A percentile compares a stretch with the other conserved stretches of the same genome.
Evolutionary conservation across 1,140 invertebrate genomes (phyloP).

Genomic region (Pristionchus pacificus): DNA sequence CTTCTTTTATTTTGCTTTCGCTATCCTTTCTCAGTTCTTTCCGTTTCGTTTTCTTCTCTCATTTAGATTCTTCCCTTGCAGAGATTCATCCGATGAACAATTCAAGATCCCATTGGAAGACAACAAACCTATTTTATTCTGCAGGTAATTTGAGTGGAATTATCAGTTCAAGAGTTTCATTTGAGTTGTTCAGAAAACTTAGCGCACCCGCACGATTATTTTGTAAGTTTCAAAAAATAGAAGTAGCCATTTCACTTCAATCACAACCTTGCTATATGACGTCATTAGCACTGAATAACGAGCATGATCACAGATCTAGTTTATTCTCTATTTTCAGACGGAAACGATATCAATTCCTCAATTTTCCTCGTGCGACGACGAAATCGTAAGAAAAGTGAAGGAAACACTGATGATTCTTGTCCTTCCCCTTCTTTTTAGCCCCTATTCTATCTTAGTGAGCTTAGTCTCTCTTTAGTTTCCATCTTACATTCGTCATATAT

Average conservation of each 20-base stretch:
- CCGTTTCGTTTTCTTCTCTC: slow-evolving; percentile 18
- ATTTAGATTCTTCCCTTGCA: slow-evolving; percentile 14
- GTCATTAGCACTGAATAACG: too few relatives aligned
- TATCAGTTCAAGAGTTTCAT: too few relatives aligned
- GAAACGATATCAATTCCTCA: slow-evolving; percentile 46
- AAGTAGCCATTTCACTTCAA: too few relatives aligned
- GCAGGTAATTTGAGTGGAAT: slow-evolving; percentile 9
- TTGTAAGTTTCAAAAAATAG: too few relatives aligned
- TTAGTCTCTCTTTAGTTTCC: not conserved
- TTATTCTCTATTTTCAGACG: too few relatives aligned
- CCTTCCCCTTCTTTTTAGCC: too few relatives aligned
- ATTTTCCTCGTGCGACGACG: slow-evolving; percentile 41
- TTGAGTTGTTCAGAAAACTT: too few relatives aligned
- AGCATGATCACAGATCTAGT: too few relatives aligned
- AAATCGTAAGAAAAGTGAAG: slow-evolving; percentile 29
- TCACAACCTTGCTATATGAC: too few relatives aligned
- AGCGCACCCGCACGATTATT: too few relatives aligned
- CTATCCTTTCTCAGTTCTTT: not conserved
- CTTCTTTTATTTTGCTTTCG: slow-evolving; percentile 9
- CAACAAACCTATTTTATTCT: slow-evolving; percentile 33
- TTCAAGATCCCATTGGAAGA: slow-evolving; percentile 31
- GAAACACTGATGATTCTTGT: not conserved
- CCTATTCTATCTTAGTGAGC: too few relatives aligned
- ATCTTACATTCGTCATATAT: not conserved
- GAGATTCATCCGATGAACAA: slow-evolving; percentile 26